Percentiles rank a stretch among this genome's conserved stretches.
phyloP scores from a whole-genome alignment of 2,113 vertebrate species.

The Periophthalmodon schlosseri region DNA sequence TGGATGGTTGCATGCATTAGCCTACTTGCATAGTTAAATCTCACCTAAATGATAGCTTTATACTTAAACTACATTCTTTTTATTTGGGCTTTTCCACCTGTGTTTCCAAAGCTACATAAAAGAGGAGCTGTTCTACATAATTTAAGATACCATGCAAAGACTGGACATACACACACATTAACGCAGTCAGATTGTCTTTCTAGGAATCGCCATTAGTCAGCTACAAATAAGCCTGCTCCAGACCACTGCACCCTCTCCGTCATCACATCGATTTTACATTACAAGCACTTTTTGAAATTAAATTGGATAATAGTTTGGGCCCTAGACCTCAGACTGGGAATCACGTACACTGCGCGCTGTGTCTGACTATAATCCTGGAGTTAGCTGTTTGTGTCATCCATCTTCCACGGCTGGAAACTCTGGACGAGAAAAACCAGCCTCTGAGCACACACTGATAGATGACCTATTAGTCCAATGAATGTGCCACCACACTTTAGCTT shows the following conservation, averaged over 20 bases:
- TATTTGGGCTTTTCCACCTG: background rate
- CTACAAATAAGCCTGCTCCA: background rate
- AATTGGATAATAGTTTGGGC: conserved; percentile 19
- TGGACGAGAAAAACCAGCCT: conserved; percentile 38
- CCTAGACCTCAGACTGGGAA: background rate
- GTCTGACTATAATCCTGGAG: conserved; percentile 21
- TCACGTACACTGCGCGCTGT: conserved; percentile 9
- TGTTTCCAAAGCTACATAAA: background rate
- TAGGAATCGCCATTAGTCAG: conserved; percentile 3
- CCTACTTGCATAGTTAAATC: background rate
- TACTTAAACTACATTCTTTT: background rate
- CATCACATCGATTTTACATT: conserved; percentile 24
- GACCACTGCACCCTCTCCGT: background rate
- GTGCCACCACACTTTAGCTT: conserved; percentile 18
- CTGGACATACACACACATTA: background rate
- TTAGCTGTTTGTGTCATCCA: conserved; percentile 52
- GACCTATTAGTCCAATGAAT: conserved; percentile 20
- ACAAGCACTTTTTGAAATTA: conserved; percentile 19
- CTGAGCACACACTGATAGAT: conserved; percentile 54
- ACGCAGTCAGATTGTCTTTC: conserved; percentile 7
- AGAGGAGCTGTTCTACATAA: background rate
- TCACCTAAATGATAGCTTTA: background rate
- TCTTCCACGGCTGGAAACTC: conserved; percentile 52
- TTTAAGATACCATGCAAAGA: background rate
- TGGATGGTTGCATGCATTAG: too few species aligned